Base-by-base conservation (phyloP, 1,140 invertebrate species). In the Tribolium castaneum region DNA sequence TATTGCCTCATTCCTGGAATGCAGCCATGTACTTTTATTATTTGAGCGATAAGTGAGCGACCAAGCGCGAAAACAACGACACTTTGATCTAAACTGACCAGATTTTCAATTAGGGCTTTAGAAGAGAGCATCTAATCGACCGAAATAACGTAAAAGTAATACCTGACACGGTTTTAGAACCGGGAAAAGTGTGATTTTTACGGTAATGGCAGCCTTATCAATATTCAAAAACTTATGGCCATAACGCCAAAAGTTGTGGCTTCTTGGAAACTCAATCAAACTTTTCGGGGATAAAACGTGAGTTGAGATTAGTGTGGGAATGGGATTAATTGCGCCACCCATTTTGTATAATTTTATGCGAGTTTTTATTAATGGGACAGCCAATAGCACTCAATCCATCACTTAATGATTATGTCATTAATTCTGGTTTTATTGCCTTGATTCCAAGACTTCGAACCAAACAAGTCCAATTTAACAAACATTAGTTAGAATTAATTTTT, bases 101-200 rank as follows among this genome's bases (percentile, higher is more conserved):
- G 59, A 66, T 66, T 66, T 66, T 66, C 59, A 66, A 66, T 66
- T 66, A 66, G 59, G 30, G 25, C 30, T 66, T 66, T 66, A 34
- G 12, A 34, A 30, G 16, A 7, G 22, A 7, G 19, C 13, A 19
- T 59, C 16, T 59, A 59, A 59, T 59, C 51, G 51, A 19, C 12
- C 13, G 39, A 52, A 52, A 52, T 13, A 19, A 19, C 51, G 22
- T 59, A 10, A 59, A 59, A 59, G 54, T 30, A 25, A 59, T 59
- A 59, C 54, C 54, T 59, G 54, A 59, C 19, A 14, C 13, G 6
- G 19, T 59, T 59, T 59, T 10, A 2, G 6, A 14, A 19, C 3
- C 39, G 9, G 5, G n/a, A 45, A 45, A 45, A 45, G 39, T 45
- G 39, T 10, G 39, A 45, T 45, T 45, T 45, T 45, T 45, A 45